Base-by-base conservation (phyloP, 2,797 vertebrate species). In the Chelon auratus region DNA sequence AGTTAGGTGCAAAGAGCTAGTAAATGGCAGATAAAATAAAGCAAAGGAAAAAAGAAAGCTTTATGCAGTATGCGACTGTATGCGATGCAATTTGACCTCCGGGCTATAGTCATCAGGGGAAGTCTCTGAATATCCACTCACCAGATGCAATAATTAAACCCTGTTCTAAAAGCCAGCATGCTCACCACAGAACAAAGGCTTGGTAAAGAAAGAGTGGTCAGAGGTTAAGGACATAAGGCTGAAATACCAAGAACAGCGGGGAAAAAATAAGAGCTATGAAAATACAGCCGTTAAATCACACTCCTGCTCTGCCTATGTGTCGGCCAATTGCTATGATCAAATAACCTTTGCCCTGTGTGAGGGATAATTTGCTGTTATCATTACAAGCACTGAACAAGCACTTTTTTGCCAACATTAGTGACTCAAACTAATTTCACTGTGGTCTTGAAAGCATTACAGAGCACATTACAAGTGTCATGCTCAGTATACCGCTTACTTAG, bases 221-320 rank as follows among this genome's bases (percentile, higher is more conserved):
- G 10, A 15, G 26, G 48, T 62, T 42, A 45, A 75, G 8, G 37
- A 65, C 57, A 13, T 2, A 37, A 65, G 30, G 18, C 17, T 77
- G 39, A 75, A 75, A 52, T 30, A 75, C 15, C 15, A 20, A 30
- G 33, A 67, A 68, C 22, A 75, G 54, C 77, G 30, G 15, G 54
- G 62, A 39, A 39, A 45, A 40, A 1, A 26, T 7, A 4, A 51
- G 42, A 55, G 53, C 59, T 4, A 75, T 63, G 57, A 55, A 77
- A 80, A 86, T 67, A 62, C 60, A 66, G 45, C 40, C 59, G 11
- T 79, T 68, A 76, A 62, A 7, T 33, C 12, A 75, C 64, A 75
- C 60, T 47, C 26, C 33, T 59, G 37, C 24, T 9, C 68, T 72
- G 67, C 59, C 56, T 60, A 52, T 53, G 62, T 60, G 69, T 62